Percentiles rank a stretch among this genome's conserved stretches.
Conservation (phyloP, 2,113 vertebrate species). For the Channa argus region DNA sequence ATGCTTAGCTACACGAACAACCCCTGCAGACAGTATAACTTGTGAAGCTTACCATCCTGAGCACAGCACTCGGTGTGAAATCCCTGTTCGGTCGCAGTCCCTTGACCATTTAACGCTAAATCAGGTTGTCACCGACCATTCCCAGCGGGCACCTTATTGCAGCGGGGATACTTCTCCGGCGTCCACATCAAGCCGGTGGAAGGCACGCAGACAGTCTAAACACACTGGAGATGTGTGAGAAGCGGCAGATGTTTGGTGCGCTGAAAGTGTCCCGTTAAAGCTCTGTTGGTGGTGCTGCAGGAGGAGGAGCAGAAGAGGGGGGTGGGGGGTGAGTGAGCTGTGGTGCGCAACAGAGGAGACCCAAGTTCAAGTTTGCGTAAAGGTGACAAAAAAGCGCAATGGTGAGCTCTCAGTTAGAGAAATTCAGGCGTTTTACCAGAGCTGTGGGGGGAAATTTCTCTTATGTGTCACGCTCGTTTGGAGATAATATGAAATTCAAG, state of each 20-base stretch:
- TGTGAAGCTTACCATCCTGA: constrained; percentile 56
- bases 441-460: background rate
- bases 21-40: constrained; percentile 43
- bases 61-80: constrained; percentile 20
- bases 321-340: constrained; percentile 26
- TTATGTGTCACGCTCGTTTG: background rate
- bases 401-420: background rate
- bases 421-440: background rate
- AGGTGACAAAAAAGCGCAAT: constrained; percentile 22
- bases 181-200: constrained; percentile 33
- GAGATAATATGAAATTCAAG: constrained; percentile 40
- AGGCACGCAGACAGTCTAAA: constrained; percentile 24
- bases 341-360: constrained; percentile 50
- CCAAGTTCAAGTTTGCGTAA: constrained; percentile 73
- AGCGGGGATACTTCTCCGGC: constrained; percentile 8
- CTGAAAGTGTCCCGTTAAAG: constrained; percentile 76
- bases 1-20: background rate
- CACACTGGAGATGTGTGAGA: constrained; percentile 5
- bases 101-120: constrained; percentile 42
- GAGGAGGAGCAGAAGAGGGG: constrained; percentile 31
- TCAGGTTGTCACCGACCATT: constrained; percentile 25
- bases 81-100: constrained; percentile 15
- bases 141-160: constrained; percentile 14
- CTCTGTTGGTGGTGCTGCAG: constrained; percentile 58
- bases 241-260: constrained; percentile 35